These are phyloP conservation scores for Spinibarbus caldwelli DNA, from an alignment of 2,797 vertebrate genomes.

Conservation along the genomic window DNA sequence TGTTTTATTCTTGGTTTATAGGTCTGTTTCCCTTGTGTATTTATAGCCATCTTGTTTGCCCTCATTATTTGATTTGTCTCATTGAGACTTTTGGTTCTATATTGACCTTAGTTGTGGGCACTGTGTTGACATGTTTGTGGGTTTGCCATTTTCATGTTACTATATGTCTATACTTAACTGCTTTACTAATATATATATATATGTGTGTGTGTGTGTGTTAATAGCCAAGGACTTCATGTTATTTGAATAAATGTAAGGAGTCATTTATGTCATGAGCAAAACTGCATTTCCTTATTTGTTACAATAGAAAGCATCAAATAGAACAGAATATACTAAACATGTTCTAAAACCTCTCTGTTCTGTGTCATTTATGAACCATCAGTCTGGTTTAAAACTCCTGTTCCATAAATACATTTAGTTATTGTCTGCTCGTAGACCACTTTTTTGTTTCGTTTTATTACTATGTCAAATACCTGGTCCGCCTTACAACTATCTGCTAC, in stretches of 20 bases:
- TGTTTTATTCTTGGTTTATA: background rate
- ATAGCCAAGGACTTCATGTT: background rate
- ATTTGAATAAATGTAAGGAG: background rate
- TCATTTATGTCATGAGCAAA: background rate
- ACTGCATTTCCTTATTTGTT: background rate
- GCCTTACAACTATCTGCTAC: background rate
- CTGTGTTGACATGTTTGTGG: background rate
- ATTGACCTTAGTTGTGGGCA: background rate
- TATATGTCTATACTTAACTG: too few species aligned
- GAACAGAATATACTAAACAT: background rate
- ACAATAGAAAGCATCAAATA: background rate
- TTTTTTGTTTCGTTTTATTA: slow-evolving; percentile 11
- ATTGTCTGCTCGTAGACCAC: background rate
- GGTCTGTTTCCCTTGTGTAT: background rate
- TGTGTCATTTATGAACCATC: background rate
- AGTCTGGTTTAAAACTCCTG: background rate
- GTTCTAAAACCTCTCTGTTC: background rate
- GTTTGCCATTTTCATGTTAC: background rate
- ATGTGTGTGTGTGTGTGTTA: too few species aligned
- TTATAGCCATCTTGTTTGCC: background rate
- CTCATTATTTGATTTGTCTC: background rate
- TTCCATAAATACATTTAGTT: background rate
- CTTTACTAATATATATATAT: too few species aligned
- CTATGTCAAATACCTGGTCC: background rate
- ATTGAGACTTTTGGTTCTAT: background rate